A percentile compares a stretch with the other conserved stretches of the same genome.
These are phyloP conservation scores for Listrodromus nycthemerus DNA, from an alignment of 2,888 invertebrate species.

Conservation along the genomic window DNA sequence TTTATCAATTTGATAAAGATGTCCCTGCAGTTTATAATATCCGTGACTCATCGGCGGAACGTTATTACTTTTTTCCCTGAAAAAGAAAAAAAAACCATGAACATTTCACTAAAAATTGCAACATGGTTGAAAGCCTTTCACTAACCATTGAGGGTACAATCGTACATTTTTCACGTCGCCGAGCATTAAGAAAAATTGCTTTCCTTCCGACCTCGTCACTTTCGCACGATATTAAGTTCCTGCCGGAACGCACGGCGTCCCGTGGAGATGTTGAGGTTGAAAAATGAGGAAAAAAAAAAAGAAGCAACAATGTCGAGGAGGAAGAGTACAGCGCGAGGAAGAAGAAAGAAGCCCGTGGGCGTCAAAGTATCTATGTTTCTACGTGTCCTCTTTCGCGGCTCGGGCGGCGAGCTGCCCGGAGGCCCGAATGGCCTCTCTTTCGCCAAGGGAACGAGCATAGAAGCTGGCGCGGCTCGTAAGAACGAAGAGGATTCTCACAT, in stretches of 20 bases:
- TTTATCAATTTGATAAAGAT: not conserved
- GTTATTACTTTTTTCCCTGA: too few species aligned
- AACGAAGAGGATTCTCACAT: conserved; percentile 65
- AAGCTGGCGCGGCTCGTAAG: conserved; percentile 42
- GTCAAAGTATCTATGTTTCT: conserved; percentile 65
- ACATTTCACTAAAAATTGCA: not conserved
- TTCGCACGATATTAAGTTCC: conserved; percentile 69
- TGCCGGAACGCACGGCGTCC: conserved; percentile 11
- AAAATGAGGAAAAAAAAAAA: conserved; percentile 10
- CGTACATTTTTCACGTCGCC: not conserved
- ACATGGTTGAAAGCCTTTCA: not conserved
- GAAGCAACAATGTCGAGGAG: conserved; percentile 6
- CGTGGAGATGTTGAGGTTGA: conserved; percentile 22
- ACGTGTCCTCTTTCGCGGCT: conserved; percentile 57
- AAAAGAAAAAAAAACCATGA: too few species aligned
- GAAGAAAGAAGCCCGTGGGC: conserved; percentile 57
- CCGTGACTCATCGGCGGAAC: not conserved
- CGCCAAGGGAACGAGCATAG: conserved; percentile 52
- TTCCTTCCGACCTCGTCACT: conserved; percentile 24
- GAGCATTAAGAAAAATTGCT: not conserved
- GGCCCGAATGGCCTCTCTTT: conserved; percentile 58
- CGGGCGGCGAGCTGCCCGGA: conserved; percentile 32
- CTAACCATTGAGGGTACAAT: not conserved
- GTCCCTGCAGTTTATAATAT: not conserved
- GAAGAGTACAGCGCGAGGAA: conserved; percentile 11